Base-by-base conservation (phyloP, 2,113 vertebrate species). In the Maccullochella peelii region DNA sequence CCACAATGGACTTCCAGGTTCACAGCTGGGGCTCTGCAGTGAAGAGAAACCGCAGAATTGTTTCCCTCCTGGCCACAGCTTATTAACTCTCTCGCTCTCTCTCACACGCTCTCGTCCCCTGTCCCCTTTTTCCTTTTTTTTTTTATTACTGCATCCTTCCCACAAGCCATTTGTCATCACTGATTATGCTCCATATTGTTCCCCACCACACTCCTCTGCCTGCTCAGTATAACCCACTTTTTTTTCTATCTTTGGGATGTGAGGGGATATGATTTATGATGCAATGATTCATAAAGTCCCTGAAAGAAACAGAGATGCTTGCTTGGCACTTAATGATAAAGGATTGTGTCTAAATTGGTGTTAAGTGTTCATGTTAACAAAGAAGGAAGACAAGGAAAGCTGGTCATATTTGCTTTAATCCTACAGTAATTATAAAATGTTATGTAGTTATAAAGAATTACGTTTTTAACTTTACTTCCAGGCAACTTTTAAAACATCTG, bases 161-260 rank as follows among this genome's bases (percentile, higher is more conserved):
- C 82, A 72, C 44, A 70, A 83, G 77, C 78, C 77, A 87, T 90
- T 91, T 91, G 84, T 92, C 84, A 84, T 90, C 62, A 5, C 87
- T 88, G 79, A 86, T 88, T 77, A 73, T 66, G 30, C 73, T 85
- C 61, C 52, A 49, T 40, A 70, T 76, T 54, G 61, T 77, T 89
- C 40, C 71, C 52, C 25, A 25, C 50, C 14, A 40, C 59, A 70
- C 52, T 63, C 33, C 27, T 68, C 36, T 38, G 27, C 62, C 67
- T 83, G 50, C 18, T 49, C 62, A 23, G n/a, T 33, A 33, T 33
- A 58, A 44, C 47, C 23, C 23, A 25, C 27, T 42, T 67, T 61
- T 69, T 21, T 83, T 40, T 75, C 20, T 44, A 5, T 21, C 11
- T 58, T 76, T 59, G 20, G 11, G 23, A 38, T 42, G 2, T 52